Conservation (phyloP, 2,113 vertebrate genomes). For the Panthera leo region DNA sequence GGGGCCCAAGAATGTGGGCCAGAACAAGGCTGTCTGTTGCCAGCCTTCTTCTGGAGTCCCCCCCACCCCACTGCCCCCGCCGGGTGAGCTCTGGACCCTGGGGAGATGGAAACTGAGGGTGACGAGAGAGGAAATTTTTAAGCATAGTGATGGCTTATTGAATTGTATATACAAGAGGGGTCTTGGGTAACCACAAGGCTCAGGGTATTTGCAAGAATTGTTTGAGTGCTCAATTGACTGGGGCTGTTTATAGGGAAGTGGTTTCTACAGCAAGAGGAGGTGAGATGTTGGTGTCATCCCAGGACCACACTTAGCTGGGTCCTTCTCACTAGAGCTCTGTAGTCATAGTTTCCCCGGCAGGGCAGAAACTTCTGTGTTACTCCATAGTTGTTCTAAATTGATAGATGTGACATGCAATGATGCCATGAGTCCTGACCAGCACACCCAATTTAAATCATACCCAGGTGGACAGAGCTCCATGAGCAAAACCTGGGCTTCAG, state of each 20-base stretch:
- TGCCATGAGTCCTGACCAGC: not conserved
- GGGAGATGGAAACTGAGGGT: not conserved
- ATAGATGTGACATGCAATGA: not conserved
- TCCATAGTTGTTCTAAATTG: not conserved
- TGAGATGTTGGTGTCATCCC: constrained; percentile 48
- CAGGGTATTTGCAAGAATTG: constrained; percentile 12
- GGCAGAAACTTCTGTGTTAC: not conserved
- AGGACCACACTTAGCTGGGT: constrained; percentile 15
- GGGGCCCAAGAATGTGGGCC: not conserved
- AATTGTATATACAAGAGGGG: constrained; percentile 15
- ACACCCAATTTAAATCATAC: not conserved
- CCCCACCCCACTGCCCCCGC: no score
- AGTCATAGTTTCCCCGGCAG: constrained; percentile 67
- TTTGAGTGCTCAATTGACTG: not conserved
- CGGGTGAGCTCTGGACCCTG: not conserved
- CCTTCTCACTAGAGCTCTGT: not conserved
- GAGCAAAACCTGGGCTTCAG: not conserved
- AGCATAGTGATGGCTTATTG: constrained; percentile 17
- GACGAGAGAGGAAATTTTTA: constrained; percentile 29
- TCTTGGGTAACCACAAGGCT: constrained; percentile 67
- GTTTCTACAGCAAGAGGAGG: constrained; percentile 56
- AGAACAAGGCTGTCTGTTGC: not conserved
- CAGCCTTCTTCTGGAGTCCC: not conserved
- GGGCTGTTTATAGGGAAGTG: constrained; percentile 68
- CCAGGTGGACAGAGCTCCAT: not conserved